Evolutionary conservation across 2,113 vertebrate species (phyloP), one percentile per base, ranked within the genome.

Genomic region (Suncus etruscus): DNA sequence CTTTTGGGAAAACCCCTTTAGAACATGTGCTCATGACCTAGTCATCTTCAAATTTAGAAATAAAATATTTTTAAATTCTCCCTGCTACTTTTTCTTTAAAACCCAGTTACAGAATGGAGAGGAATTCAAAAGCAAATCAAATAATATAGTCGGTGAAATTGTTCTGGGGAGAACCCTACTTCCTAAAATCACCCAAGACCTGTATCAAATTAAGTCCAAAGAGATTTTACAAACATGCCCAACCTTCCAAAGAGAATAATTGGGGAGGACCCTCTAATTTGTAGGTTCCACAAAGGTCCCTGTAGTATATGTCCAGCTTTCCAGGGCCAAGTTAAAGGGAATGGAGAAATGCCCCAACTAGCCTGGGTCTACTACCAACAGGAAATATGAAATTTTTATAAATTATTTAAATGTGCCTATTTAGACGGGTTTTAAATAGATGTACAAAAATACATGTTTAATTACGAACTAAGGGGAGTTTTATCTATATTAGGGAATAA

Each of bases 21-120:
- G 58, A 95, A 63, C 9, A 8, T 16, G 31, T 75, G n/a, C n/a
- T 68, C 63, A 58, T 10, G 61, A 92, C 51, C 87, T 54, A 68
- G 70, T 75, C 76, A 73, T 93, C 92, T 94, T 95, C 79, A 81
- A 51, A 91, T 95, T 88, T 91, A 83, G 80, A 83, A 51, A 80
- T 29, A 76, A 96, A 86, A 14, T 14, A 39, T 75, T 54, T 79
- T 75, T 65, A 31, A 86, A 39, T 76, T 86, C 29, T 85, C 54
- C 45, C n/a, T 11, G 0, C 27, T 68, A 81, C 65, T 74, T 85
- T 74, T 27, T 78, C 54, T 45, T 31, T 22, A 31, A 16, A 39
- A n/a, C 20, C 18, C 31, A 86, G 51, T 79, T 51, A 50, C 32
- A 85, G 75, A 70, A 83, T 15, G 25, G 18, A 91, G 70, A 95